Conservation (phyloP, 2,113 vertebrate species). For the Cynoglossus semilaevis region DNA sequence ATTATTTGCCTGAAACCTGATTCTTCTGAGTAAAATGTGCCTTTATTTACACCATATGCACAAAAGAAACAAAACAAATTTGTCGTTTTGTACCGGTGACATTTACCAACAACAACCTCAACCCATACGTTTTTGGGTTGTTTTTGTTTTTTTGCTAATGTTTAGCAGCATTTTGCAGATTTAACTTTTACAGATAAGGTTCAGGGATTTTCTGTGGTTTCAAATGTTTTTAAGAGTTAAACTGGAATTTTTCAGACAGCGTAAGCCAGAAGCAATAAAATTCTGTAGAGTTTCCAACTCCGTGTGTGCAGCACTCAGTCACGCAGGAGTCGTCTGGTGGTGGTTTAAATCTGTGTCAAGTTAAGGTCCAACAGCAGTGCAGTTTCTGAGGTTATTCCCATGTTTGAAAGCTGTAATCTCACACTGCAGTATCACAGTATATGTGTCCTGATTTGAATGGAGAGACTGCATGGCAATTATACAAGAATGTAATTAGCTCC, state of each 20-base stretch:
- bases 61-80: too few relatives aligned
- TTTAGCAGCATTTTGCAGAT: too few relatives aligned
- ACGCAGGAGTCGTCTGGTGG: constrained; percentile 13
- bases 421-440: too few relatives aligned
- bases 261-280: constrained; percentile 16
- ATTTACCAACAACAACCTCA: too few relatives aligned
- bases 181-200: too few relatives aligned
- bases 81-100: too few relatives aligned
- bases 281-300: constrained; percentile 18
- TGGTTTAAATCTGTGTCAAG: constrained; percentile 1
- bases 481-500: too few relatives aligned
- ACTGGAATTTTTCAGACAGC: constrained; percentile 1
- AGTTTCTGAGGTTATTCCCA: background rate
- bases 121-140: background rate
- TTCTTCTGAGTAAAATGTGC: constrained; percentile 61
- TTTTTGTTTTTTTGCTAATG: background rate
- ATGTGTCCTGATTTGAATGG: too few relatives aligned
- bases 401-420: too few relatives aligned
- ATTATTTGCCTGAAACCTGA: constrained; percentile 55
- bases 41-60: constrained; percentile 32
- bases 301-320: constrained; percentile 1
- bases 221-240: background rate
- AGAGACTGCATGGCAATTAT: too few relatives aligned
- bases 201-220: too few relatives aligned
- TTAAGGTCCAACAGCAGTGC: constrained; percentile 1